A percentile compares a stretch with the other conserved stretches of the same genome.
Conservation (phyloP, 1,140 invertebrate species). For the Scaptomyza graminum region DNA sequence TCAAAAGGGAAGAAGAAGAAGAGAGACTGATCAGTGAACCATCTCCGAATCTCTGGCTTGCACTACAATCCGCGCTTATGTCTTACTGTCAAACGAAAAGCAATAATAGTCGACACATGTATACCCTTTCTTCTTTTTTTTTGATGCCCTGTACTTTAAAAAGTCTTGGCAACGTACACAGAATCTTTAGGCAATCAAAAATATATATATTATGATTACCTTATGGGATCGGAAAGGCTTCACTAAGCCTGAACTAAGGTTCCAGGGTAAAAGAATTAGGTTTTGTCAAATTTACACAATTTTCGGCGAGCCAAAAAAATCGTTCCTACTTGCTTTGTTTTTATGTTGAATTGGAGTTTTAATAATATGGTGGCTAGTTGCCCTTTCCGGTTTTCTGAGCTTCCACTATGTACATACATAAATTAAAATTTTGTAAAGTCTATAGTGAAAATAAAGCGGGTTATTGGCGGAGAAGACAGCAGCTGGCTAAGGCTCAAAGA, state of each 20-base stretch:
- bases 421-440: not conserved
- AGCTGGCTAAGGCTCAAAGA: not conserved
- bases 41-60: conserved; percentile 35
- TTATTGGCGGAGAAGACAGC: not conserved
- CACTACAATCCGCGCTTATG: conserved; percentile 5
- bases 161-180: not conserved
- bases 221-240: too few species aligned
- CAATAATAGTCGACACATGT: not conserved
- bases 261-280: too few species aligned
- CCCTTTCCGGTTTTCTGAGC: too few species aligned
- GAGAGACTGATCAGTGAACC: conserved; percentile 55
- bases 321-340: too few species aligned
- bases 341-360: too few species aligned
- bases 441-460: not conserved
- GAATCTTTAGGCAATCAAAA: too few species aligned
- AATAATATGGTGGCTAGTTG: too few species aligned
- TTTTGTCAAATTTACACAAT: too few species aligned
- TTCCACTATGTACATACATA: too few species aligned
- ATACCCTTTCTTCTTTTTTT: not conserved
- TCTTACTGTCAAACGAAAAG: conserved; percentile 5
- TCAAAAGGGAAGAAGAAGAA: conserved; percentile 14
- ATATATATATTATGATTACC: too few species aligned
- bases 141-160: not conserved
- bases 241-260: too few species aligned
- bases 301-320: too few species aligned